A percentile compares a stretch with the other conserved stretches of the same genome.
These are phyloP conservation scores for Andrena bucephala DNA, from an alignment of 2,888 invertebrate genomes.

Conservation along the genomic window DNA sequence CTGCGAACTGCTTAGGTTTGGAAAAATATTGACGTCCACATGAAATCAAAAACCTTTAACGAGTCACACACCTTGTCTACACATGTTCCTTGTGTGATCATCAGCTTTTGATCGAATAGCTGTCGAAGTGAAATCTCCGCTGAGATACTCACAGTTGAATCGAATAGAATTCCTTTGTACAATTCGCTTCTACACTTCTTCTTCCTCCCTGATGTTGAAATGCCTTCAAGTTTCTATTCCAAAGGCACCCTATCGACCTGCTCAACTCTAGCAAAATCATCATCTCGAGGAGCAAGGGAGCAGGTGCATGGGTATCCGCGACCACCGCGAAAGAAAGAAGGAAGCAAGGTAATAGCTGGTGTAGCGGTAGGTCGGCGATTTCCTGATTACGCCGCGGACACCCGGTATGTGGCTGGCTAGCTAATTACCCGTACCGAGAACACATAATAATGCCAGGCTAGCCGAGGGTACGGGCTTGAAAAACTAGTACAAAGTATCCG, in stretches of 20 bases:
- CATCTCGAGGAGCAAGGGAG: neutral
- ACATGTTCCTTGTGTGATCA: too few relatives aligned
- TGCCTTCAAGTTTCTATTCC: neutral
- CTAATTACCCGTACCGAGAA: slow-evolving; percentile 78
- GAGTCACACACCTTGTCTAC: too few relatives aligned
- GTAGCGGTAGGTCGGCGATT: slow-evolving; percentile 59
- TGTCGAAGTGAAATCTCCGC: too few relatives aligned
- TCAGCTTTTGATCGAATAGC: too few relatives aligned
- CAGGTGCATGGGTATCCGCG: neutral
- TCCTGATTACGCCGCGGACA: slow-evolving; percentile 55
- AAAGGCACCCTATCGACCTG: neutral
- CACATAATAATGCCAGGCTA: slow-evolving; percentile 73
- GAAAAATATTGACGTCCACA: too few relatives aligned
- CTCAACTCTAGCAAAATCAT: too few relatives aligned
- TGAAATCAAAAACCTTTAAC: too few relatives aligned
- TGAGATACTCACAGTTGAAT: too few relatives aligned
- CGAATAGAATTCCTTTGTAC: too few relatives aligned
- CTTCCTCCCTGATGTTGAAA: neutral
- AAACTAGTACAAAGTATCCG: slow-evolving; percentile 77
- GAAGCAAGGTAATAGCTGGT: slow-evolving; percentile 14
- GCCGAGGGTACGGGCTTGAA: slow-evolving; percentile 60
- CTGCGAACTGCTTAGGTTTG: too few relatives aligned
- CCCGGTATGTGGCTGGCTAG: slow-evolving; percentile 66
- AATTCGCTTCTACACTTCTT: too few relatives aligned
- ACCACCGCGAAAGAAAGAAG: neutral